phyloP scores from a whole-genome alignment of 2,888 invertebrate genomes.

The Nematopogon swammerdamellus region DNA sequence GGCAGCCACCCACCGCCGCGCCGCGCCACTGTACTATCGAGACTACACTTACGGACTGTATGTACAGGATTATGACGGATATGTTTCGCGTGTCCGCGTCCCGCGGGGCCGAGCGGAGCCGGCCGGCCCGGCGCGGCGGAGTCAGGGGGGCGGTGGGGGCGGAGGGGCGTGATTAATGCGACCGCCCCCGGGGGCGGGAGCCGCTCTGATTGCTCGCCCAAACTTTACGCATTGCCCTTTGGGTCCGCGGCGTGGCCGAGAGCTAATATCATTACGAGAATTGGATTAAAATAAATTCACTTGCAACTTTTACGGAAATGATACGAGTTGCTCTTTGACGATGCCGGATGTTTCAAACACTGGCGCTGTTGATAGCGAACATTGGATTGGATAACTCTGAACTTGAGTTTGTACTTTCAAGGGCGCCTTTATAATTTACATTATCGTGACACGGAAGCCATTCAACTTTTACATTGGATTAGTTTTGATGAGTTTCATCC shows the following conservation, averaged over 20 bases:
- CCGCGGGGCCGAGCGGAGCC: neutral
- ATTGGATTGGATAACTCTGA: too few species aligned
- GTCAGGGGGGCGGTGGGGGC: conserved; percentile 6
- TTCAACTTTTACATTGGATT: too few species aligned
- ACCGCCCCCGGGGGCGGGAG: conserved; percentile 16
- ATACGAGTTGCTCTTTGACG: neutral
- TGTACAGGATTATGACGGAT: neutral
- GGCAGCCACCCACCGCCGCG: too few species aligned
- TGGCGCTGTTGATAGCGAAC: too few species aligned
- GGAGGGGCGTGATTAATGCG: conserved; percentile 30
- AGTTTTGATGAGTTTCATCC: too few species aligned
- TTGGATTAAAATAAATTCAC: neutral
- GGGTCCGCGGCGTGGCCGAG: neutral
- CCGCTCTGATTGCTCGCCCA: neutral
- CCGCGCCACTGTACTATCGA: too few species aligned
- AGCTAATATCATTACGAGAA: neutral
- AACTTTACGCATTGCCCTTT: neutral
- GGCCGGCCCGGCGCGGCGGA: neutral
- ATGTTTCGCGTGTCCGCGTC: neutral
- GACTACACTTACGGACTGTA: too few species aligned
- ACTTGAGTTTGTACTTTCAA: too few species aligned
- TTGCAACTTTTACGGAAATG: neutral
- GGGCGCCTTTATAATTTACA: too few species aligned
- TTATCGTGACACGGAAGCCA: too few species aligned
- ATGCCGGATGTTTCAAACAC: too few species aligned